Evolutionary conservation across 2,888 invertebrate genomes (phyloP).

Genomic region (Eustalomyia histrio): DNA sequence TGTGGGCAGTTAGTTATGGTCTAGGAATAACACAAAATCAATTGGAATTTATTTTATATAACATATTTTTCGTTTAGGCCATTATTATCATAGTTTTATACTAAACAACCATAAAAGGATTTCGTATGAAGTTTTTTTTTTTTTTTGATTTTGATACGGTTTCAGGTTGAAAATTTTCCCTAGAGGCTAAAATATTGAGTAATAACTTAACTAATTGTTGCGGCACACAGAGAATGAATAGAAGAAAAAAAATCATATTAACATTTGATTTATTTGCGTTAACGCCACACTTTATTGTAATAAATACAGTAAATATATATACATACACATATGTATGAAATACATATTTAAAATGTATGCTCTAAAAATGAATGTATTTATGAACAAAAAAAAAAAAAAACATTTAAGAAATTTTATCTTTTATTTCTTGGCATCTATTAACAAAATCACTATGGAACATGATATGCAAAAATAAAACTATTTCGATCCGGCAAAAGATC

Average conservation of each 20-base stretch:
- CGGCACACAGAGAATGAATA: slow-evolving; percentile 32
- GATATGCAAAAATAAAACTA: neutral
- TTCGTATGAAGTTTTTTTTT: slow-evolving; percentile 27
- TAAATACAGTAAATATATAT: slow-evolving; percentile 33
- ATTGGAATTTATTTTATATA: slow-evolving; percentile 20
- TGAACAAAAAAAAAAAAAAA: slow-evolving; percentile 28
- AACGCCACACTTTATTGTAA: slow-evolving; percentile 56
- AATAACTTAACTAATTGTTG: slow-evolving; percentile 63
- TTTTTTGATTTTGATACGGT: slow-evolving; percentile 23
- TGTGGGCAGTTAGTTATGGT: slow-evolving; percentile 56
- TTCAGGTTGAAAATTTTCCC: slow-evolving; percentile 43
- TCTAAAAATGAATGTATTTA: slow-evolving; percentile 34
- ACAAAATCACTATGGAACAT: slow-evolving; percentile 8
- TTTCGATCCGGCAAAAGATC: no score
- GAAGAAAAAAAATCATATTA: neutral
- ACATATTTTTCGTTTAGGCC: slow-evolving; percentile 17
- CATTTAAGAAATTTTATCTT: slow-evolving; percentile 31
- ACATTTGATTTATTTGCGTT: slow-evolving; percentile 62
- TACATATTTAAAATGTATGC: neutral
- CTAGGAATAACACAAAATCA: neutral
- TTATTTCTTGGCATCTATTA: slow-evolving; percentile 25
- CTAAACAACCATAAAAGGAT: slow-evolving; percentile 24
- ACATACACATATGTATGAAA: neutral
- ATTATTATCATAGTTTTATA: slow-evolving; percentile 8
- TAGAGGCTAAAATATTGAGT: slow-evolving; percentile 61